Base-by-base conservation (phyloP, 2,113 vertebrate species). In the Gobiocypris rarus region DNA sequence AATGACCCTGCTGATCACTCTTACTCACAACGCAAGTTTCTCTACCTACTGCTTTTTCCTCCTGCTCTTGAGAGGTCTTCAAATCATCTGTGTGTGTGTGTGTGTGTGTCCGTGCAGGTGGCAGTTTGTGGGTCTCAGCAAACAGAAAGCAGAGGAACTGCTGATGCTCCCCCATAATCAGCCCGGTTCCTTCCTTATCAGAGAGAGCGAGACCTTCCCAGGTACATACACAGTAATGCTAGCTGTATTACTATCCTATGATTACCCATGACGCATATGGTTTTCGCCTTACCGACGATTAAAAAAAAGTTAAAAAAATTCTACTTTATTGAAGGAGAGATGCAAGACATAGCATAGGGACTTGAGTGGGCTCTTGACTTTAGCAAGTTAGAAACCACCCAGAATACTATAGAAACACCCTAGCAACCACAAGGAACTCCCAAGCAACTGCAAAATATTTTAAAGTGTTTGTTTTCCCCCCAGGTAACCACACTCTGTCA, bases 71-170 rank as follows among this genome's bases (percentile, higher is more conserved):
- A n/a, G n/a, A n/a, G n/a, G 5, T 63, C 24, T 28, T 24, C 26
- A 22, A 24, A 1, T 79, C 17, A 17, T 56, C 11, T 83, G 41
- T 77, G 65, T 61, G 31, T 56, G 22, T 82, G 22, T 82, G 5
- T 82, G 9, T 54, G 7, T 81, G 54, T 75, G 14, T 73, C 0
- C n/a, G 3, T 5, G 2, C 85, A 96, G 95, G 87, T 96, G 95
- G 95, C 91, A 95, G 26, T 96, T 92, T 1, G 91, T 94, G 58
- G 95, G 94, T 3, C 41, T 96, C 89, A 95, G 92, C 84, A 85
- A 93, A 69, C 92, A 95, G 87, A 95, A 96, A 83, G 95, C 95
- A 0, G 95, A 96, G 85, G 95, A 96, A 52, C 90, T 96, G 70
- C 90, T 97, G 9, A 81, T 95, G 75, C 34, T 10, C 19, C 93